phyloP scores from a whole-genome alignment of 2,797 vertebrate species.

The Apodemus agrarius region DNA sequence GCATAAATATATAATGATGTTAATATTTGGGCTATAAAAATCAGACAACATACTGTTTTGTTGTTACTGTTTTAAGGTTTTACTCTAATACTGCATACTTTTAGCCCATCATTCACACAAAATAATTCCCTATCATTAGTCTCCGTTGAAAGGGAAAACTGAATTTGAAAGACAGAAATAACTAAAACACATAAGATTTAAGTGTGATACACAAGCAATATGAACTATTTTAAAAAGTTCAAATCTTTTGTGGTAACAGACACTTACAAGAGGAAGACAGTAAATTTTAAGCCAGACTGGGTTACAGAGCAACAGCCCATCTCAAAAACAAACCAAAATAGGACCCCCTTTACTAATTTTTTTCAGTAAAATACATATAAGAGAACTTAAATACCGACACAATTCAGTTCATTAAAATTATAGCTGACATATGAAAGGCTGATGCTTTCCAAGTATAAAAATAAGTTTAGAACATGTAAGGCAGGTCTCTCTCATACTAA shows the following conservation, averaged over 20 bases:
- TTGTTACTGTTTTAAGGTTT: slow-evolving; percentile 6
- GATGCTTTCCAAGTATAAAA: too few species aligned
- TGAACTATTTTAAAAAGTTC: neutral
- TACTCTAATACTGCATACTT: neutral
- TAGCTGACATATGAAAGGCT: too few species aligned
- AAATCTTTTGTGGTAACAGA: neutral
- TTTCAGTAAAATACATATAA: too few species aligned
- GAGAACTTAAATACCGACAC: too few species aligned
- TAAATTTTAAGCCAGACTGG: neutral
- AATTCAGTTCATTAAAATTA: too few species aligned
- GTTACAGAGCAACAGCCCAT: neutral
- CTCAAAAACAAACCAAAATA: neutral
- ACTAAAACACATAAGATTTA: slow-evolving; percentile 16
- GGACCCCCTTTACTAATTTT: neutral
- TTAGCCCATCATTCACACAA: neutral
- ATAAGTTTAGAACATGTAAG: too few species aligned
- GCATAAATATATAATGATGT: neutral
- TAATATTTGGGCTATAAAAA: neutral
- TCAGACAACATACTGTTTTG: neutral
- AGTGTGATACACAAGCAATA: neutral
- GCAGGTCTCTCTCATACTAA: too few species aligned
- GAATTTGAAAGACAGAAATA: neutral
- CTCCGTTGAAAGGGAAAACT: neutral
- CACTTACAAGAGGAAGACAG: neutral
- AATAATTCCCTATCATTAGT: neutral